These are phyloP conservation scores for Sus cebifrons DNA, from an alignment of 2,797 vertebrate genomes.

Conservation along the genomic window DNA sequence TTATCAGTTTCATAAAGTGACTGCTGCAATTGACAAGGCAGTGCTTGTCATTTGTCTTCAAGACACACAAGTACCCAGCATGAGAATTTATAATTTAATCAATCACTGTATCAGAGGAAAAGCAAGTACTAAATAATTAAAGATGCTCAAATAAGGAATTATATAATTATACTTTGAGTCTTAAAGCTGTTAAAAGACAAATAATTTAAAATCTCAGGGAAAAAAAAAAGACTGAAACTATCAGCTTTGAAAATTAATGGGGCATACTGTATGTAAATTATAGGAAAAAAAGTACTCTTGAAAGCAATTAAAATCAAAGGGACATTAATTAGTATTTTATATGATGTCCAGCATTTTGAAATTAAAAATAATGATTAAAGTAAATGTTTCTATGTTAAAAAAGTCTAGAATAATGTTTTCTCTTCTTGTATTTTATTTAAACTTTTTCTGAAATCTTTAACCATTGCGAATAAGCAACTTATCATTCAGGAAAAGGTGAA, in stretches of 20 bases:
- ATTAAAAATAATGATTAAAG: constrained; percentile 55
- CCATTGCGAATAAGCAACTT: not conserved
- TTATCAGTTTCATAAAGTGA: constrained; percentile 55
- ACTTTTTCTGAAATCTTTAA: constrained; percentile 22
- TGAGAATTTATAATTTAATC: constrained; percentile 52
- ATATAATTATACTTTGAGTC: constrained; percentile 51
- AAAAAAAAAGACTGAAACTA: constrained; percentile 47
- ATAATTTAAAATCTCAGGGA: constrained; percentile 75
- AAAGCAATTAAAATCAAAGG: constrained; percentile 62
- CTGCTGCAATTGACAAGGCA: constrained; percentile 28
- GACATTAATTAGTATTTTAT: constrained; percentile 51
- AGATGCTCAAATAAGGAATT: constrained; percentile 58
- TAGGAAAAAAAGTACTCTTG: constrained; percentile 55
- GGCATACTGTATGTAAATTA: constrained; percentile 52
- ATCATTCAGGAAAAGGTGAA: not conserved
- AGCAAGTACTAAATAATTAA: constrained; percentile 60
- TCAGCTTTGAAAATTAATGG: constrained; percentile 77
- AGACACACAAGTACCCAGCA: constrained; percentile 25
- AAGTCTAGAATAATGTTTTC: constrained; percentile 1
- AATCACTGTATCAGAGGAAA: constrained; percentile 30
- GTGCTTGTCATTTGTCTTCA: constrained; percentile 62
- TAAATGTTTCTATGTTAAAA: constrained; percentile 62
- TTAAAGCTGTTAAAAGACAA: constrained; percentile 73
- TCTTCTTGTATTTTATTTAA: constrained; percentile 25
- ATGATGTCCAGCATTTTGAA: constrained; percentile 5